Conservation (phyloP, 2,113 vertebrate genomes). For the Lasiurus cinereus region DNA sequence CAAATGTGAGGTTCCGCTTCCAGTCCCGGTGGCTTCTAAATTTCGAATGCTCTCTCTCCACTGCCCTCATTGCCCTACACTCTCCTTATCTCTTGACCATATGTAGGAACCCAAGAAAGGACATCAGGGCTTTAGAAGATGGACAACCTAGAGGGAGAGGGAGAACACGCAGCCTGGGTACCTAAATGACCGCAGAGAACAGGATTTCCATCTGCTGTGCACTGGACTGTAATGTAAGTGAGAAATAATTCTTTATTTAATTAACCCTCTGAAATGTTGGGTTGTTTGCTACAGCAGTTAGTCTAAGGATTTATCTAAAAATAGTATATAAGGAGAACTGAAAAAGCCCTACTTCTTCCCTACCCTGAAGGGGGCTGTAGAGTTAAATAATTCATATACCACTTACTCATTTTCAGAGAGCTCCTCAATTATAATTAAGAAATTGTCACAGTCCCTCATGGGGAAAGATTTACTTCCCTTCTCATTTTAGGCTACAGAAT, state of each 20-base stretch:
- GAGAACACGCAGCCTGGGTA: background rate
- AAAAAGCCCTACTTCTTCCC: background rate
- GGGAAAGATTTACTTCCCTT: slow-evolving; percentile 57
- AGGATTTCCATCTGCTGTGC: background rate
- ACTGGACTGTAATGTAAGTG: background rate
- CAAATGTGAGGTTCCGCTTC: background rate
- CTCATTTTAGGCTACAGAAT: slow-evolving; percentile 64
- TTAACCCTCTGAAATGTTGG: background rate
- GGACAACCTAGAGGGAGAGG: background rate
- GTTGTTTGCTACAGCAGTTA: background rate
- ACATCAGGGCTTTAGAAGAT: background rate
- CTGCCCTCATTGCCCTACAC: background rate
- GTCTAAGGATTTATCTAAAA: background rate
- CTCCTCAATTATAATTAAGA: slow-evolving; percentile 77
- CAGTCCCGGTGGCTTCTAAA: background rate
- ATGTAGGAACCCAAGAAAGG: background rate
- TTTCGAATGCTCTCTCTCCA: background rate
- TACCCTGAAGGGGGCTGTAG: slow-evolving; percentile 54
- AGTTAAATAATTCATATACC: slow-evolving; percentile 60
- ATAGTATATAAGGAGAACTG: background rate
- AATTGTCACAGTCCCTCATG: slow-evolving; percentile 58
- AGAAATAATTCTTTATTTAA: slow-evolving; percentile 30
- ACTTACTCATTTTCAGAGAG: slow-evolving; percentile 69
- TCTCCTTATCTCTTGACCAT: background rate
- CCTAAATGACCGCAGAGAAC: background rate